phyloP scores from a whole-genome alignment of 2,888 invertebrate species.

The Callyntrura guangdongensis region DNA sequence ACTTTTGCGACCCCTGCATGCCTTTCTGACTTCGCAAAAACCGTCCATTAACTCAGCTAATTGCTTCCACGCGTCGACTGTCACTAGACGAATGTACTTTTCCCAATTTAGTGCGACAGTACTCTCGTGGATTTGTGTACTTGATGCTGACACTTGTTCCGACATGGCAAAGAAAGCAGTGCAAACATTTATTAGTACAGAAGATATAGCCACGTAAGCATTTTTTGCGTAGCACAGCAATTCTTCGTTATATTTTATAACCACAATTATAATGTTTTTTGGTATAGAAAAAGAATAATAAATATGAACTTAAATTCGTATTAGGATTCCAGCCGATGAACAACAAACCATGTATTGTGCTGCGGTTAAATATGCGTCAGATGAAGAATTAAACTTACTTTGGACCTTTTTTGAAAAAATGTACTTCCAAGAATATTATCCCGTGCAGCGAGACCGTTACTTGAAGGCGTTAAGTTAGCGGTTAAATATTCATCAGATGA shows the following conservation, averaged over 20 bases:
- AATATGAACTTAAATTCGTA: too few relatives aligned
- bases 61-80: not conserved
- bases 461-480: slow-evolving; percentile 72
- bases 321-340: slow-evolving; percentile 63
- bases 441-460: slow-evolving; percentile 74
- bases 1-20: slow-evolving; percentile 20
- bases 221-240: too few relatives aligned
- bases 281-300: too few relatives aligned
- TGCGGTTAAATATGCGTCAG: slow-evolving; percentile 43
- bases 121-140: slow-evolving; percentile 63
- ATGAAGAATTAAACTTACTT: not conserved
- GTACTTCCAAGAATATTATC: slow-evolving; percentile 73
- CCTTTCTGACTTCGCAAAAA: slow-evolving; percentile 49
- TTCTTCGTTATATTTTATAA: too few relatives aligned
- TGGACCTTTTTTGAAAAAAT: slow-evolving; percentile 64
- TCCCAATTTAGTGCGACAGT: slow-evolving; percentile 49
- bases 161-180: slow-evolving; percentile 37
- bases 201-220: slow-evolving; percentile 25
- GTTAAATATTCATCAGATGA: slow-evolving; percentile 26
- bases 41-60: not conserved
- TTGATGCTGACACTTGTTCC: slow-evolving; percentile 33
- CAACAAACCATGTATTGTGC: slow-evolving; percentile 71
- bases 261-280: too few relatives aligned
- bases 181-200: slow-evolving; percentile 41
- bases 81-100: slow-evolving; percentile 42